phyloP scores from a whole-genome alignment of 1,140 invertebrate genomes.

The Bombus waltoni region DNA sequence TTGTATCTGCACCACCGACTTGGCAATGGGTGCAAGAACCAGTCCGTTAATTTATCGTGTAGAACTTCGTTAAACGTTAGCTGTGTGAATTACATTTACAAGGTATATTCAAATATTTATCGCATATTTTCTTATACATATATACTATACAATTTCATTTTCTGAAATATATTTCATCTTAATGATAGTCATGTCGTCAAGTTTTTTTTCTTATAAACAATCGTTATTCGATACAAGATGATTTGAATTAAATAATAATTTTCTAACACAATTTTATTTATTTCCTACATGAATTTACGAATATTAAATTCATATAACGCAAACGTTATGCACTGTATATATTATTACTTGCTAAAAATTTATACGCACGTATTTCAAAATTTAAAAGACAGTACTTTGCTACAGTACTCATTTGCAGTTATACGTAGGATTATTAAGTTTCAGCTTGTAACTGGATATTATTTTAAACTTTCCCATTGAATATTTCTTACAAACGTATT shows the following conservation, averaged over 20 bases:
- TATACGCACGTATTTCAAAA: neutral
- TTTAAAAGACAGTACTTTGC: neutral
- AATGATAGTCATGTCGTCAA: neutral
- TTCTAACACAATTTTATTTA: neutral
- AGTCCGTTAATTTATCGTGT: slow-evolving; percentile 68
- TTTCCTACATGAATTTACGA: neutral
- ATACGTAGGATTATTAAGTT: neutral
- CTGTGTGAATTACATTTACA: neutral
- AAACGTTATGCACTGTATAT: neutral
- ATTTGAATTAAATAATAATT: neutral
- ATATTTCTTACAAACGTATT: neutral
- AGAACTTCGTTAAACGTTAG: slow-evolving; percentile 18
- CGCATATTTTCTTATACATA: neutral
- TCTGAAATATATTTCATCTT: neutral
- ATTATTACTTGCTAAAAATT: neutral
- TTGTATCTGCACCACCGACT: slow-evolving; percentile 66
- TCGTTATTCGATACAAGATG: neutral
- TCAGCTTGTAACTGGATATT: neutral
- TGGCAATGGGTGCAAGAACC: slow-evolving; percentile 43
- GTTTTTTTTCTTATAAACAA: neutral
- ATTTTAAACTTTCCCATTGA: neutral
- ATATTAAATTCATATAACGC: neutral
- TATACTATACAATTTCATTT: neutral
- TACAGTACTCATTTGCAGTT: neutral
- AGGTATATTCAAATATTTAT: neutral